phyloP scores from a whole-genome alignment of 2,113 vertebrate species.

The Periophthalmodon schlosseri region DNA sequence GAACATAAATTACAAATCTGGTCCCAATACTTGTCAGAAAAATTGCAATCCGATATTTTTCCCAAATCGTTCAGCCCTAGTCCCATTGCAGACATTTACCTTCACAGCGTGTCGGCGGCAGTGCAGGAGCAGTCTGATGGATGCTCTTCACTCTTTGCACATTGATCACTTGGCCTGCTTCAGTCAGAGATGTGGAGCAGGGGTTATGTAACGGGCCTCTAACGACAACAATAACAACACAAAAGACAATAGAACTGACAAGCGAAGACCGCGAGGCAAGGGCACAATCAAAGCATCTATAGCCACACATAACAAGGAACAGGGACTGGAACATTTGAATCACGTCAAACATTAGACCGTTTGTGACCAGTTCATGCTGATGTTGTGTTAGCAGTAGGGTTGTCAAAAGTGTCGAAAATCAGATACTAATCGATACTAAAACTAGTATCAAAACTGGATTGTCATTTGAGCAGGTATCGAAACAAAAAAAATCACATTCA shows the following conservation, averaged over 20 bases:
- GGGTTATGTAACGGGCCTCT: conserved; percentile 74
- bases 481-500: no score
- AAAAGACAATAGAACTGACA: conserved; percentile 47
- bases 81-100: conserved; percentile 8
- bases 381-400: no score
- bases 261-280: conserved; percentile 42
- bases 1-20: no score
- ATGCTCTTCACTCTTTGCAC: conserved; percentile 61
- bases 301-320: background rate
- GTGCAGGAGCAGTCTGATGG: conserved; percentile 51
- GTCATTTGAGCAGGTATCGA: no score
- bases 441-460: no score
- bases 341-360: no score
- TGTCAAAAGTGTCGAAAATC: no score
- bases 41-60: no score
- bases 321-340: background rate
- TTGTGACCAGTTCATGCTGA: no score
- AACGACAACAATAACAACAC: background rate
- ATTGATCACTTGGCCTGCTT: conserved; percentile 64
- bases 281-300: conserved; percentile 17
- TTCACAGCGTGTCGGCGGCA: conserved; percentile 26
- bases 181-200: conserved; percentile 65
- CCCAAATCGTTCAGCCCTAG: no score
- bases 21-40: no score
- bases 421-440: no score